A percentile compares a stretch with the other conserved stretches of the same genome.
Conservation (phyloP, 2,888 invertebrate species). For the Cheilosia variabilis region DNA sequence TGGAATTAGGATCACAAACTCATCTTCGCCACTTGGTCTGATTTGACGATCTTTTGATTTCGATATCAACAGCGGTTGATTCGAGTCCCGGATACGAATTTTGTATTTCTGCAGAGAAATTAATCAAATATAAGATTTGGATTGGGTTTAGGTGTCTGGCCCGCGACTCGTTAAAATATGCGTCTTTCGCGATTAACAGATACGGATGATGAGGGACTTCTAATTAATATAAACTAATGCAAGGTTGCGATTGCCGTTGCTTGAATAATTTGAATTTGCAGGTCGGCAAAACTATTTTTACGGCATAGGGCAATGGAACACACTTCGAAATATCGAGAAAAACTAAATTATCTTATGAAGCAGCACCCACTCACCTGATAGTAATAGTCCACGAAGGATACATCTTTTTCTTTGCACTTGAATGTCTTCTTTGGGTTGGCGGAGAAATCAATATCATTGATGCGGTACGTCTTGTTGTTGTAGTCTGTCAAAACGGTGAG, state of each 20-base stretch:
- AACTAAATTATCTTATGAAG: neutral
- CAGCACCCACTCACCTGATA: conserved; percentile 83
- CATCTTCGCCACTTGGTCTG: conserved; percentile 87
- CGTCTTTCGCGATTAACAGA: too few relatives aligned
- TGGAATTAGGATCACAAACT: conserved; percentile 89
- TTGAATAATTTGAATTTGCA: too few relatives aligned
- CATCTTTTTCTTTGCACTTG: conserved; percentile 85
- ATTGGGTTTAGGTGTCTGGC: too few relatives aligned
- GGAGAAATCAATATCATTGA: conserved; percentile 90
- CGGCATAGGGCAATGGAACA: too few relatives aligned
- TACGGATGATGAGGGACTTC: too few relatives aligned
- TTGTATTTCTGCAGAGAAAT: conserved; percentile 86
- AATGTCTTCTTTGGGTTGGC: conserved; percentile 87
- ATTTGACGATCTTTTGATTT: conserved; percentile 87
- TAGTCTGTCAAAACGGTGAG: conserved; percentile 89
- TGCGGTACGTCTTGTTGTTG: conserved; percentile 87
- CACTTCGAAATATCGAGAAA: too few relatives aligned
- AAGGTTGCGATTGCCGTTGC: too few relatives aligned
- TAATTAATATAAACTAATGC: too few relatives aligned
- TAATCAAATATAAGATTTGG: neutral
- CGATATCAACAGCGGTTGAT: conserved; percentile 92
- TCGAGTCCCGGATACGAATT: conserved; percentile 86
- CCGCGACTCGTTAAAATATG: too few relatives aligned
- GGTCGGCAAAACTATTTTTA: too few relatives aligned
- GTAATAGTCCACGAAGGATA: conserved; percentile 88